Conservation (phyloP, 2,888 invertebrate species). For the Drosophila infuscata region DNA sequence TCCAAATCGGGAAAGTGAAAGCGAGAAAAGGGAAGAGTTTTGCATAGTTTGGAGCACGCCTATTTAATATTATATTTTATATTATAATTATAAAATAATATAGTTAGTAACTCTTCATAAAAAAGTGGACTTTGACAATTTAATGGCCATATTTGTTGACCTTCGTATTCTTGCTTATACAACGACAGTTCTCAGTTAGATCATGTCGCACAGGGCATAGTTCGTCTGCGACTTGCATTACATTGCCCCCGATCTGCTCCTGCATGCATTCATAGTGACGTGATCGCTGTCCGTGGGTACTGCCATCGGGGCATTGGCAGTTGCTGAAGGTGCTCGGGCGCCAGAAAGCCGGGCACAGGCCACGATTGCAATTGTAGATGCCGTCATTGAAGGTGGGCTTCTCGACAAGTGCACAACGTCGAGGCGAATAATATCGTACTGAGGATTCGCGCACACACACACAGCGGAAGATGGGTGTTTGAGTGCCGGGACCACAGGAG, state of each 20-base stretch:
- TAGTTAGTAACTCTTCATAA: neutral
- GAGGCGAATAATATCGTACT: slow-evolving; percentile 88
- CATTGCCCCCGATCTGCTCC: slow-evolving; percentile 78
- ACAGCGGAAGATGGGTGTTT: slow-evolving; percentile 85
- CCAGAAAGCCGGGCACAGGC: slow-evolving; percentile 94
- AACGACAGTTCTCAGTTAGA: slow-evolving; percentile 84
- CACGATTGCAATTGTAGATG: slow-evolving; percentile 89
- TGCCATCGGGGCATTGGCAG: slow-evolving; percentile 89
- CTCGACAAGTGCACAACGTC: slow-evolving; percentile 88
- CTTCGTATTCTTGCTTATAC: slow-evolving; percentile 44
- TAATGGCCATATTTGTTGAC: neutral
- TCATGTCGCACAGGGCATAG: slow-evolving; percentile 86
- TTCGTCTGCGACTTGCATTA: slow-evolving; percentile 86
- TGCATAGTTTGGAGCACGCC: neutral
- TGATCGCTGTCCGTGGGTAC: slow-evolving; percentile 88
- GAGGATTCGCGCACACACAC: slow-evolving; percentile 87
- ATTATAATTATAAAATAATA: neutral
- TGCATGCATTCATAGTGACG: slow-evolving; percentile 89
- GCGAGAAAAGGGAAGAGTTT: neutral
- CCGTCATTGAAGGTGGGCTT: slow-evolving; percentile 87
- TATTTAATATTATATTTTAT: neutral
- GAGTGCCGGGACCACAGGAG: slow-evolving; percentile 89
- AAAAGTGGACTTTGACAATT: no score
- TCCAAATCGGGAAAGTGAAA: neutral
- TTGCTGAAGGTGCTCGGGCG: slow-evolving; percentile 90